Conservation (phyloP, 30 jellyfish, hydroid and myxozoan genomes). For the Hydractinia symbiolongicarpus region DNA sequence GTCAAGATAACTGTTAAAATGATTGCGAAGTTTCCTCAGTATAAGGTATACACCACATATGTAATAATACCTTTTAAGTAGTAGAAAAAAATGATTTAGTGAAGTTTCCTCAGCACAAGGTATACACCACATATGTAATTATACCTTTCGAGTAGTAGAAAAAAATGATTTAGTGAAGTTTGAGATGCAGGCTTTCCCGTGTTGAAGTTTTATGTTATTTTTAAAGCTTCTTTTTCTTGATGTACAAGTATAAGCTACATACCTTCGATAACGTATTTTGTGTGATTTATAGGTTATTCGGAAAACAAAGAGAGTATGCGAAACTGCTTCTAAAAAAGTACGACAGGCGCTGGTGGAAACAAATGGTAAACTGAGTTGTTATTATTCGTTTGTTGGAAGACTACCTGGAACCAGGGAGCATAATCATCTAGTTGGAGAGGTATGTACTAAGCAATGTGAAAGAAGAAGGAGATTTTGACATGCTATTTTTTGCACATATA, state of each 20-base stretch:
- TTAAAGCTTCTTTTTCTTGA: too few relatives aligned
- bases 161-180: too few relatives aligned
- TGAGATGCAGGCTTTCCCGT: too few relatives aligned
- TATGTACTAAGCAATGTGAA: not conserved
- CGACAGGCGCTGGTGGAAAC: slow-evolving; percentile 41
- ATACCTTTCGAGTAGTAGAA: not conserved
- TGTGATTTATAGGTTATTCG: slow-evolving; percentile 16
- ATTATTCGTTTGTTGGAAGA: slow-evolving; percentile 35
- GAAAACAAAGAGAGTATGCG: slow-evolving; percentile 40
- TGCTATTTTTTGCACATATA: too few relatives aligned
- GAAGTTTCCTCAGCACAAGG: slow-evolving; percentile 30
- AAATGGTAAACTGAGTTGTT: slow-evolving; percentile 34
- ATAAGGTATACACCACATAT: slow-evolving; percentile 10
- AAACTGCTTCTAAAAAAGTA: slow-evolving; percentile 42
- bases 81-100: not conserved
- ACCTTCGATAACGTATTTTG: not conserved
- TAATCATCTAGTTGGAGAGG: slow-evolving; percentile 41
- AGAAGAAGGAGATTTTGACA: too few relatives aligned
- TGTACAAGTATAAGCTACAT: too few relatives aligned
- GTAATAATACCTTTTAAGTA: not conserved
- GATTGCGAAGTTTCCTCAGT: slow-evolving; percentile 47
- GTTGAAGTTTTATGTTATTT: too few relatives aligned
- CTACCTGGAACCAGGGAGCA: slow-evolving; percentile 35
- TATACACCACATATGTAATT: not conserved
- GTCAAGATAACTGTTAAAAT: slow-evolving; percentile 38